Percentiles rank a stretch among this genome's conserved stretches.
Conservation (phyloP, 2,113 vertebrate genomes). For the Scatophagus argus region DNA sequence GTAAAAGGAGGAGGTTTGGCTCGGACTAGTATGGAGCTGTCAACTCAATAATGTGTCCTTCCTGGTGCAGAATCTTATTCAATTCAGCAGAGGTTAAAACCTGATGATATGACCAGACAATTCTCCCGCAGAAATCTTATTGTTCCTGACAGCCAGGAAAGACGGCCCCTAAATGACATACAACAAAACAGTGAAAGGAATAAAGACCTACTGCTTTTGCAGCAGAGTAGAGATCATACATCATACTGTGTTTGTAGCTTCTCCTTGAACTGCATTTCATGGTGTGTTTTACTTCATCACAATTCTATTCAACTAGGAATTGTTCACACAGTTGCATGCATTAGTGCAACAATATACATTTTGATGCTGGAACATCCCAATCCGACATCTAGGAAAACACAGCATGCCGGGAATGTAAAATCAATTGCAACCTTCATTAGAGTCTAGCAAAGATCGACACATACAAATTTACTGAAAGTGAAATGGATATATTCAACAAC, state of each 20-base stretch:
- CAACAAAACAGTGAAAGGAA: slow-evolving; percentile 36
- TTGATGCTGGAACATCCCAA: slow-evolving; percentile 55
- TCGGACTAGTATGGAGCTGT: slow-evolving; percentile 48
- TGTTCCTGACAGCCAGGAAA: slow-evolving; percentile 45
- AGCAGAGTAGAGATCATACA: neutral
- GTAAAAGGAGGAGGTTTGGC: slow-evolving; percentile 43
- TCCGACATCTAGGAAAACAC: slow-evolving; percentile 60
- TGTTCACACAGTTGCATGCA: slow-evolving; percentile 48
- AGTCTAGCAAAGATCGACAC: slow-evolving; percentile 61
- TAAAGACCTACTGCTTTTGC: slow-evolving; percentile 7
- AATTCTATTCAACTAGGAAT: slow-evolving; percentile 42
- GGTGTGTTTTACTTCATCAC: neutral
- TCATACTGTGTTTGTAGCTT: neutral
- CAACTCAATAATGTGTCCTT: slow-evolving; percentile 60
- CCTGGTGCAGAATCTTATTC: slow-evolving; percentile 45
- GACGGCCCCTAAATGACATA: slow-evolving; percentile 16
- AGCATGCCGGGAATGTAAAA: slow-evolving; percentile 70
- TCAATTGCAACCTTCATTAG: slow-evolving; percentile 76
- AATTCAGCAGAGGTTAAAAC: slow-evolving; percentile 63
- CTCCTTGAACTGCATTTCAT: neutral
- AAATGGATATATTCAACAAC: slow-evolving; percentile 70
- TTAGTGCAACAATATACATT: slow-evolving; percentile 67
- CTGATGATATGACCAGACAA: slow-evolving; percentile 57
- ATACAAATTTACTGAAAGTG: slow-evolving; percentile 68
- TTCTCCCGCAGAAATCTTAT: slow-evolving; percentile 43